Percentiles rank a stretch among this genome's conserved stretches.
phyloP scores from a whole-genome alignment of 2,113 vertebrate species.

The Neolamprologus longior region DNA sequence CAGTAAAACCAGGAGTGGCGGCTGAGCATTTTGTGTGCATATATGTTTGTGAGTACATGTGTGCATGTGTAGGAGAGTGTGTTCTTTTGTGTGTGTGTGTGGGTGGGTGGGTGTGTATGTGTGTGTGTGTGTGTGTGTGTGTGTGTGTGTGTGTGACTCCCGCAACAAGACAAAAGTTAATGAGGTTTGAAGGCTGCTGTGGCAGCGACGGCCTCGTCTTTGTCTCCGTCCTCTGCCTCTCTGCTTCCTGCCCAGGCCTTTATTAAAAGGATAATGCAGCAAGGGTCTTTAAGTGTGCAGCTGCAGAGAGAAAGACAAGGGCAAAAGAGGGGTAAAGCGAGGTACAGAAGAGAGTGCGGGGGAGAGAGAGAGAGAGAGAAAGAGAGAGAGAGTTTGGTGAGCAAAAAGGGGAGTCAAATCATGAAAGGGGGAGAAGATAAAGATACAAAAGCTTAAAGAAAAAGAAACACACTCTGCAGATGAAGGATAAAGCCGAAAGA shows the following conservation, averaged over 20 bases:
- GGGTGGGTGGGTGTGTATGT: too few species aligned
- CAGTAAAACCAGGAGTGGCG: neutral
- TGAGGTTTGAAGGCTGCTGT: constrained; percentile 71
- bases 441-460: neutral
- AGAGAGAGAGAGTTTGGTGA: neutral
- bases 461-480: neutral
- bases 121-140: neutral
- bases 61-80: too few species aligned
- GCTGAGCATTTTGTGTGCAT: neutral
- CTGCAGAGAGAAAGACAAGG: constrained; percentile 62
- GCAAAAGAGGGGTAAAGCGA: neutral
- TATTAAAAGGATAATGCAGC: constrained; percentile 71
- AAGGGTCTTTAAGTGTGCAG: constrained; percentile 71
- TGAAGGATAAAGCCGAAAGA: neutral
- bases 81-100: too few species aligned
- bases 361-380: neutral
- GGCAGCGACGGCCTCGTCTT: constrained; percentile 59
- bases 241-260: constrained; percentile 62
- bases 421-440: neutral
- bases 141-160: constrained; percentile 6
- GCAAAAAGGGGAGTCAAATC: neutral
- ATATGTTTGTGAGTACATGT: too few species aligned
- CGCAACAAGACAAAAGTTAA: constrained; percentile 74
- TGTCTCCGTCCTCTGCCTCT: constrained; percentile 64
- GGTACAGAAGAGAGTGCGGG: neutral